phyloP scores from a whole-genome alignment of 2,797 vertebrate species.

The Gymnothorax reevesii region DNA sequence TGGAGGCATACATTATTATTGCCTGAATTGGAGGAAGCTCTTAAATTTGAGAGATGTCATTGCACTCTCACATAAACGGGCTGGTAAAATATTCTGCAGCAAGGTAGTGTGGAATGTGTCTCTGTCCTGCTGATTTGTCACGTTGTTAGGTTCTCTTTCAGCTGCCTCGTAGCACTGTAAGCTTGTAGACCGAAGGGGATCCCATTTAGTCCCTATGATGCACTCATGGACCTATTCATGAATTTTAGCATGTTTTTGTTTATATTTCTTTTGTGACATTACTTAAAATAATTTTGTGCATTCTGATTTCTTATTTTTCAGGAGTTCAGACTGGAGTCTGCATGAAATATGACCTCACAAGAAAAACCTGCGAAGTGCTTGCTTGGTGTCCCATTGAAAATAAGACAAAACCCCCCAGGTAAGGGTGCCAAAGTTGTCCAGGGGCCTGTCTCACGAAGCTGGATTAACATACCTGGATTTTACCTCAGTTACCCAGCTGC shows the following conservation, averaged over 20 bases:
- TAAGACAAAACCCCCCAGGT: conserved; percentile 61
- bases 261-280: not conserved
- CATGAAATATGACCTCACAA: conserved; percentile 61
- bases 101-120: conserved; percentile 7
- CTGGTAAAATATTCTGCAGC: not conserved
- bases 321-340: conserved; percentile 80
- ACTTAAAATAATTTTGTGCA: not conserved
- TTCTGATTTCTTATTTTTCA: conserved; percentile 41
- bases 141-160: not conserved
- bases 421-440: conserved; percentile 36
- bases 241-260: not conserved
- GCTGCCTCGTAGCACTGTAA: not conserved
- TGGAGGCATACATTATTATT: not conserved
- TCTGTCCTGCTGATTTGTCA: not conserved
- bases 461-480: too few species aligned
- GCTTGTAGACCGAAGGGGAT: not conserved
- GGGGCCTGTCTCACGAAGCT: too few species aligned
- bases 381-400: conserved; percentile 81
- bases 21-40: not conserved
- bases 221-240: not conserved
- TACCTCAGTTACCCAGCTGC: too few species aligned
- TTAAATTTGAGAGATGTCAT: not conserved
- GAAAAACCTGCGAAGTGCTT: conserved; percentile 77
- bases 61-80: not conserved
- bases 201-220: not conserved